These are phyloP conservation scores for Ctenomys sociabilis DNA, from an alignment of 2,113 vertebrate genomes.

Conservation along the genomic window DNA sequence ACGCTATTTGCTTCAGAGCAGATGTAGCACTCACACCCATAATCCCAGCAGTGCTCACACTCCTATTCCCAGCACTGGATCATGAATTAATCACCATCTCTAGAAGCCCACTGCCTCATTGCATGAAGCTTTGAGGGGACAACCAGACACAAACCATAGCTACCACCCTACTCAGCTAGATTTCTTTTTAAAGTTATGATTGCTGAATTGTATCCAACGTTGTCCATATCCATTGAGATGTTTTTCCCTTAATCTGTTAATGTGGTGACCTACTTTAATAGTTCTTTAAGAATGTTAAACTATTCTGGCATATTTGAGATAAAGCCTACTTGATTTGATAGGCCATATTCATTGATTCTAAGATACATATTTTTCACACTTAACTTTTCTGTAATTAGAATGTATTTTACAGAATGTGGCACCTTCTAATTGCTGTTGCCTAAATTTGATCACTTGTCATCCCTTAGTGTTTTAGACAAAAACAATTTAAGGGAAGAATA, in stretches of 20 bases:
- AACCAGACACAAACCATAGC: no score
- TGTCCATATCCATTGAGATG: background rate
- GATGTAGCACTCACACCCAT: no score
- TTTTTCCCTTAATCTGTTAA: constrained; percentile 46
- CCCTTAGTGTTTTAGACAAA: background rate
- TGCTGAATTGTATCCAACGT: background rate
- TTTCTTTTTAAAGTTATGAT: background rate
- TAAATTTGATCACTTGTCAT: constrained; percentile 19
- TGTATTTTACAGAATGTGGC: background rate
- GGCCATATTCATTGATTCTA: background rate
- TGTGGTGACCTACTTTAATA: constrained; percentile 16
- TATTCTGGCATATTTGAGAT: constrained; percentile 22
- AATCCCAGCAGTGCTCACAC: no score
- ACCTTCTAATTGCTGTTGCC: constrained; percentile 26
- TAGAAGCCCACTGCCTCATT: no score
- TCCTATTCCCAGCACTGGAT: no score
- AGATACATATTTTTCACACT: constrained; percentile 7
- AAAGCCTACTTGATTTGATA: constrained; percentile 4
- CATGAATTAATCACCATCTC: no score
- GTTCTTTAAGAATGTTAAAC: background rate
- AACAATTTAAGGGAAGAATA: background rate
- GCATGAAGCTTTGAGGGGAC: no score
- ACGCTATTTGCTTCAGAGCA: no score
- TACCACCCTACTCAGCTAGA: background rate
- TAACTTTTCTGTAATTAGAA: constrained; percentile 36